phyloP scores from a whole-genome alignment of 2,888 invertebrate species.

The Hedya salicella region DNA sequence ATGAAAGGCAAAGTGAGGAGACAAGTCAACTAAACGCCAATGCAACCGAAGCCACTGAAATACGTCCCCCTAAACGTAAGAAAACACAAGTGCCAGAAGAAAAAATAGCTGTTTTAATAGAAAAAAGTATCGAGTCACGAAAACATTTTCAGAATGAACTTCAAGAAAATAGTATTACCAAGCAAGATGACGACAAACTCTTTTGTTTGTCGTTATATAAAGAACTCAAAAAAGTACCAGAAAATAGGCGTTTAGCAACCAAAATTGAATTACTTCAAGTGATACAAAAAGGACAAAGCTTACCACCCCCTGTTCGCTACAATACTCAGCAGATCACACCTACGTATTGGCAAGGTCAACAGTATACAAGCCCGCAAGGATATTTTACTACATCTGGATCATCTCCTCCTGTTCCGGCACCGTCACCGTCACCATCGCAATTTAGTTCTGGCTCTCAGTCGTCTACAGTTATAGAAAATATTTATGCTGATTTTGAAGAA shows the following conservation, averaged over 20 bases:
- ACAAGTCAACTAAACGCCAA: conserved; percentile 48
- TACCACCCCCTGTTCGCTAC: conserved; percentile 39
- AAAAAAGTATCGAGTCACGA: conserved; percentile 47
- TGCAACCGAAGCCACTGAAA: conserved; percentile 49
- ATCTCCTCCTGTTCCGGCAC: conserved; percentile 47
- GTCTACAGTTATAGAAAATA: conserved; percentile 47
- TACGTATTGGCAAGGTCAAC: conserved; percentile 44
- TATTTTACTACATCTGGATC: conserved; percentile 50
- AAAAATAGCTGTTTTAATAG: conserved; percentile 49
- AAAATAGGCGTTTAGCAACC: conserved; percentile 50
- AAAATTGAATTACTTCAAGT: conserved; percentile 55
- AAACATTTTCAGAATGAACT: conserved; percentile 47
- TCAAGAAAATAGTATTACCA: conserved; percentile 49
- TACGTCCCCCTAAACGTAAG: conserved; percentile 49
- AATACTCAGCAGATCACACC: conserved; percentile 42
- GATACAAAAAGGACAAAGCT: conserved; percentile 49
- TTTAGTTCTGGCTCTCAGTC: conserved; percentile 45
- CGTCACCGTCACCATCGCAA: conserved; percentile 44
- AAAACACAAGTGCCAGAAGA: conserved; percentile 51
- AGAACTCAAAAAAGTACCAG: conserved; percentile 53
- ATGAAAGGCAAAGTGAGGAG: conserved; percentile 49
- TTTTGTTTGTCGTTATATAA: conserved; percentile 54
- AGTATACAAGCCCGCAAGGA: conserved; percentile 48
- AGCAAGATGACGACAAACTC: conserved; percentile 52
- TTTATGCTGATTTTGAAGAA: conserved; percentile 48